A percentile compares a stretch with the other conserved stretches of the same genome.
Evolutionary conservation across 2,888 invertebrate species (phyloP).

Genomic region (Cerceris rybyensis): DNA sequence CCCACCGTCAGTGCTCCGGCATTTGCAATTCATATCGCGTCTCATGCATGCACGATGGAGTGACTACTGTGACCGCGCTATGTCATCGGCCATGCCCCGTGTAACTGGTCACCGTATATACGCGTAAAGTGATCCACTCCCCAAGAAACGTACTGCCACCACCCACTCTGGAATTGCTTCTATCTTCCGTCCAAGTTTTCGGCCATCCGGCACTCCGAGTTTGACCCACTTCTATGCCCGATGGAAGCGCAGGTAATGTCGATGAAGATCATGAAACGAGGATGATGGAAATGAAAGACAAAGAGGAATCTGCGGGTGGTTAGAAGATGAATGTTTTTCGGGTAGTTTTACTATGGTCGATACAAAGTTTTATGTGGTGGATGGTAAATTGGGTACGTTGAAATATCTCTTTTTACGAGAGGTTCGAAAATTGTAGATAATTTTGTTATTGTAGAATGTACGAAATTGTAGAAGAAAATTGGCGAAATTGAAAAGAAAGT

Average conservation of each 20-base stretch:
- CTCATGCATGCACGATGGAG: slow-evolving; percentile 71
- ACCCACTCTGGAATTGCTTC: slow-evolving; percentile 24
- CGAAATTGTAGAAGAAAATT: too few relatives aligned
- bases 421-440: too few relatives aligned
- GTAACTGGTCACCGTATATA: slow-evolving; percentile 53
- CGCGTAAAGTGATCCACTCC: slow-evolving; percentile 41
- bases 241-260: slow-evolving; percentile 19
- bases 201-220: slow-evolving; percentile 35
- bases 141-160: slow-evolving; percentile 48
- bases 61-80: slow-evolving; percentile 62
- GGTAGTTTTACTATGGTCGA: too few relatives aligned
- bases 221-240: slow-evolving; percentile 45
- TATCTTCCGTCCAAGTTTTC: slow-evolving; percentile 20
- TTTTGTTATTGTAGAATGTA: too few relatives aligned
- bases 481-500: too few relatives aligned
- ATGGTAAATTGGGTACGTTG: too few relatives aligned
- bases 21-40: slow-evolving; percentile 75
- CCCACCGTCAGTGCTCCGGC: slow-evolving; percentile 45
- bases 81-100: slow-evolving; percentile 61
- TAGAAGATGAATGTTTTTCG: too few relatives aligned
- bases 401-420: too few relatives aligned
- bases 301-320: not conserved
- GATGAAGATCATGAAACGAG: slow-evolving; percentile 36
- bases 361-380: too few relatives aligned
- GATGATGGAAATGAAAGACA: slow-evolving; percentile 14